Percentiles rank a stretch among this genome's conserved stretches.
These are phyloP conservation scores for Cantharis lateralis DNA, from an alignment of 2,888 invertebrate species.

Conservation along the genomic window DNA sequence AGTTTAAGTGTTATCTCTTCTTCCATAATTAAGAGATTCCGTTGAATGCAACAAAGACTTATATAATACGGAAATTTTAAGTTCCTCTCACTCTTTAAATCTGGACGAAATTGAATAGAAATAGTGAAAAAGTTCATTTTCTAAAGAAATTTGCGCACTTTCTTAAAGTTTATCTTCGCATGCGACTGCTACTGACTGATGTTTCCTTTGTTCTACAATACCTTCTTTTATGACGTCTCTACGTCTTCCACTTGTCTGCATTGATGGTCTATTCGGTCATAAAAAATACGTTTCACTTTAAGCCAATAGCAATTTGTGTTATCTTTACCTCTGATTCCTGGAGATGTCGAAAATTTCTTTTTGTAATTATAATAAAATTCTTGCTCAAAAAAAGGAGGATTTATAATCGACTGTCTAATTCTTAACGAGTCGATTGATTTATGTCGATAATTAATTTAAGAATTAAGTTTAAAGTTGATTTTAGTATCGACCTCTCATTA, in stretches of 20 bases:
- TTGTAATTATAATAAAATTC: not conserved
- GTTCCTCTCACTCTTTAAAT: not conserved
- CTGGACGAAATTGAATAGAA: constrained; percentile 38
- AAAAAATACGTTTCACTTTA: constrained; percentile 39
- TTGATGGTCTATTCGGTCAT: constrained; percentile 46
- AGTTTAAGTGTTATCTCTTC: not conserved
- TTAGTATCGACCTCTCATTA: constrained; percentile 18
- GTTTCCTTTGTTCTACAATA: constrained; percentile 44
- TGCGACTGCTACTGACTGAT: constrained; percentile 46
- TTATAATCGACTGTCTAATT: not conserved
- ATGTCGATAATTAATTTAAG: constrained; percentile 11
- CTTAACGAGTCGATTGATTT: constrained; percentile 5
- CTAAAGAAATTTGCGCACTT: constrained; percentile 47
- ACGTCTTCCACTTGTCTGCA: constrained; percentile 44
- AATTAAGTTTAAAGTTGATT: constrained; percentile 12
- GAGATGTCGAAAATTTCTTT: not conserved
- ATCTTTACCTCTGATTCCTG: constrained; percentile 21
- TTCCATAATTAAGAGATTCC: not conserved
- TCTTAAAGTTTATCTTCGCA: constrained; percentile 45
- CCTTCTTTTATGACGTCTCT: constrained; percentile 44
- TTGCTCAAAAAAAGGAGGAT: not conserved
- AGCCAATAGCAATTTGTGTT: constrained; percentile 35
- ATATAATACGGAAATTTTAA: not conserved
- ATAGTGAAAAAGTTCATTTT: constrained; percentile 42
- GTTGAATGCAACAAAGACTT: not conserved